Evolutionary conservation across 2,888 invertebrate genomes (phyloP), one percentile per base, ranked within the genome.

Genomic region (Aquatica leii): DNA sequence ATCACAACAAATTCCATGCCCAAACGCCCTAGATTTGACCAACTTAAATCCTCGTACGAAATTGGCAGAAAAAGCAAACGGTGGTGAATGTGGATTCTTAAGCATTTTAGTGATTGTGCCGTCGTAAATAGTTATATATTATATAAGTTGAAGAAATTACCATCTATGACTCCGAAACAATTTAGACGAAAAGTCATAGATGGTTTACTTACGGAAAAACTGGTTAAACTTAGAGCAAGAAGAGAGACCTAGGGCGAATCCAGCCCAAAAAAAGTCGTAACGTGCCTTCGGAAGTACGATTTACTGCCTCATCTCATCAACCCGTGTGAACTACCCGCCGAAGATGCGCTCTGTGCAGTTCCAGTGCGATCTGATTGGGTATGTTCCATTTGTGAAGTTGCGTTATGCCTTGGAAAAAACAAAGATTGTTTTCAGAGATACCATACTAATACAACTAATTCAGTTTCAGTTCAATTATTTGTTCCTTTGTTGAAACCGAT

Each of bases 151-250:
- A 51, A 51, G 14, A 51, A 51, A 12, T 51, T 21, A 14, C 14
- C 51, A 21, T 8, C 12, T 12, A 31, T 51, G 4, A 51, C 11
- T 14, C 12, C 24, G 51, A 51, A 20, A 31, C 24, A 51, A 12
- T 51, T 24, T 51, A 51, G 51, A 51, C 21, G 51, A 51, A 51
- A 31, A 14, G 51, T 51, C 8, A 31, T 21, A 21, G 24, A 51
- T 51, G 51, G 51, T 24, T 51, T 51, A 51, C 51, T 51, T 51
- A 12, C 51, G n/a, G 51, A 21, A 51, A 51, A 12, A 51, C 15
- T 51, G 31, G 51, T 51, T 24, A 31, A 49, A 20, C 15, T 49
- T 5, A 5, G 15, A 49, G 15, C 4, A 49, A 49, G 17, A 6
- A 4, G 8, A 49, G 20, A 49, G 8, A 20, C 5, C 17, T 6